Base-by-base conservation (phyloP, 2,113 vertebrate species). In the Cebus imitator region DNA sequence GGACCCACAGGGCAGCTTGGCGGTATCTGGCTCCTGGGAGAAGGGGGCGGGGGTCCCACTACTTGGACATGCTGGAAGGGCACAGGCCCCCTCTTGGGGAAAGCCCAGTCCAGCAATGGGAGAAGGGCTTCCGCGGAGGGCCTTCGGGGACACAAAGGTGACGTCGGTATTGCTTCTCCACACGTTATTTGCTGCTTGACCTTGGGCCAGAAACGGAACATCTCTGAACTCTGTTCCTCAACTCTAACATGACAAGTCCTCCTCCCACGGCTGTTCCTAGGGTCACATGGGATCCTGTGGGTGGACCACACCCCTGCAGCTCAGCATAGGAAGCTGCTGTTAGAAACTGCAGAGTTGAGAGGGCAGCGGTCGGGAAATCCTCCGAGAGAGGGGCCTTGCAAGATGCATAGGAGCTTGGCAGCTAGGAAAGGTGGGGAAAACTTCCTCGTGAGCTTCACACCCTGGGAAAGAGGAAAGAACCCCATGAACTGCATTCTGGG, bases 191-290 rank as follows among this genome's bases (percentile, higher is more conserved):
- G 68, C 75, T 97, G 14, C 94, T 45, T 90, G 91, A 52, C 37
- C 58, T 35, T 81, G 73, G 66, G 14, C 45, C 79, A 90, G 80
- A 94, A 81, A 73, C 23, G 23, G 64, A 78, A 40, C 93, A 37
- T 94, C 88, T 90, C 94, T 84, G 76, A 52, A 9, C 35, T 55
- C 8, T 6, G 45, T 88, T 55, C 23, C 35, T 66, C 37, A 30
- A 76, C 75, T 72, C 12, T 30, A 92, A 55, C 21, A 45, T 35
- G 48, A 70, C 10, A 57, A 37, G 78, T 58, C 45, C 37, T 11
- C 76, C 81, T 76, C 12, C 50, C 73, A 17, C 57, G 45, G 40
- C 8, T 48, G 58, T 48, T 78, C 52, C 32, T 30, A 95, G 64
- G 61, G 32, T 58, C 35, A 8, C 2, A 1, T 48, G 21, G 73